Percentiles rank a stretch among this genome's conserved stretches.
Evolutionary conservation across 2,888 invertebrate species (phyloP).

Genomic region (Apoda limacodes): DNA sequence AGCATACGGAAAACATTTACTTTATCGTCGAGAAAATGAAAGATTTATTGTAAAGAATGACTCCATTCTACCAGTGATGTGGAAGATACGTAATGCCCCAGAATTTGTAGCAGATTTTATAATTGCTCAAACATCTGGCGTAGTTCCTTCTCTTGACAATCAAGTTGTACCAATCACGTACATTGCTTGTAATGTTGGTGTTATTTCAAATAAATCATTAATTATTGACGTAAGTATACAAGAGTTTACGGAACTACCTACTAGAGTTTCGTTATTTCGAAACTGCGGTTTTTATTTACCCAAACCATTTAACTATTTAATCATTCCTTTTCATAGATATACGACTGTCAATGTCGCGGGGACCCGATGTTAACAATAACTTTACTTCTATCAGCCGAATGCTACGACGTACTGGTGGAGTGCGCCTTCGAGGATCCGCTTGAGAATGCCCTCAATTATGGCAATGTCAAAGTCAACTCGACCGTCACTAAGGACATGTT

Average conservation of each 20-base stretch:
- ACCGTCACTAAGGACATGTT: conserved; percentile 51
- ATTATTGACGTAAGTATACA: conserved; percentile 49
- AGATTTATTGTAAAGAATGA: conserved; percentile 66
- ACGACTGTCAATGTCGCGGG: conserved; percentile 50
- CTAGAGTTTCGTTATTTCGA: background rate
- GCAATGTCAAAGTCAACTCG: conserved; percentile 68
- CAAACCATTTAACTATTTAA: background rate
- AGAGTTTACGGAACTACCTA: background rate
- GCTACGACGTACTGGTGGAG: conserved; percentile 70
- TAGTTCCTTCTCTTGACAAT: conserved; percentile 49
- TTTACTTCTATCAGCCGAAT: conserved; percentile 64
- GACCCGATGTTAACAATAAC: conserved; percentile 52
- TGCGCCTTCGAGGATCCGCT: conserved; percentile 52
- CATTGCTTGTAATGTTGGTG: conserved; percentile 51
- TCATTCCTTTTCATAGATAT: conserved; percentile 36
- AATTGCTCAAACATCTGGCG: conserved; percentile 48
- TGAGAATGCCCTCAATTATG: conserved; percentile 62
- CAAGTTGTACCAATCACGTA: conserved; percentile 61
- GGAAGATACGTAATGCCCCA: conserved; percentile 57
- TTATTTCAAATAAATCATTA: conserved; percentile 42
- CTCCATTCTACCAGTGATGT: conserved; percentile 65
- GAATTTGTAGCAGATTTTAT: conserved; percentile 56
- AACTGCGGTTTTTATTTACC: background rate
- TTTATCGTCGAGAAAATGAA: conserved; percentile 59
- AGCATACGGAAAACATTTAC: conserved; percentile 65